Conservation (phyloP, 2,888 invertebrate species). For the Tholera decimalis region DNA sequence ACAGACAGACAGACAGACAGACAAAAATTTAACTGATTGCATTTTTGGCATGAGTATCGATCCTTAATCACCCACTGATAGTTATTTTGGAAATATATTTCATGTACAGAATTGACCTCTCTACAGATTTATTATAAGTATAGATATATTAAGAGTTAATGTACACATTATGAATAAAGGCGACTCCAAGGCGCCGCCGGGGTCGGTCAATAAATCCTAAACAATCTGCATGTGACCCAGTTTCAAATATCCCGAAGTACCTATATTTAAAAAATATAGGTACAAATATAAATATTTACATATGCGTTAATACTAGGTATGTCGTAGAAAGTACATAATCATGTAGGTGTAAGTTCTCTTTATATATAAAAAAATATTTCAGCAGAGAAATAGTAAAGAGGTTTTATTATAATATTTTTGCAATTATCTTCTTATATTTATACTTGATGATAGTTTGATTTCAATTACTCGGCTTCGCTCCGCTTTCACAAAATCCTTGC, state of each 20-base stretch:
- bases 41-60: too few relatives aligned
- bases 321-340: not conserved
- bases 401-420: too few relatives aligned
- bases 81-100: too few relatives aligned
- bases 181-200: too few relatives aligned
- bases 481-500: not conserved
- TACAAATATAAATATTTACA: too few relatives aligned
- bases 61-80: too few relatives aligned
- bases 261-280: conserved; percentile 41
- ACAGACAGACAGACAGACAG: too few relatives aligned
- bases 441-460: not conserved
- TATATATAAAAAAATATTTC: not conserved
- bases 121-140: too few relatives aligned
- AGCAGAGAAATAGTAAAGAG: too few relatives aligned
- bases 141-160: conserved; percentile 5
- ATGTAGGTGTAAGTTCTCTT: not conserved
- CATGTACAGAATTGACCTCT: too few relatives aligned
- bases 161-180: not conserved
- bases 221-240: conserved; percentile 47
- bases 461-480: not conserved
- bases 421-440: too few relatives aligned
- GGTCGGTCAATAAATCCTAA: conserved; percentile 43
- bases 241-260: conserved; percentile 16
- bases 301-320: conserved; percentile 28
- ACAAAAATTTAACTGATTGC: too few relatives aligned